Conservation (phyloP, 2,888 invertebrate genomes). For the Eurois occulta region DNA sequence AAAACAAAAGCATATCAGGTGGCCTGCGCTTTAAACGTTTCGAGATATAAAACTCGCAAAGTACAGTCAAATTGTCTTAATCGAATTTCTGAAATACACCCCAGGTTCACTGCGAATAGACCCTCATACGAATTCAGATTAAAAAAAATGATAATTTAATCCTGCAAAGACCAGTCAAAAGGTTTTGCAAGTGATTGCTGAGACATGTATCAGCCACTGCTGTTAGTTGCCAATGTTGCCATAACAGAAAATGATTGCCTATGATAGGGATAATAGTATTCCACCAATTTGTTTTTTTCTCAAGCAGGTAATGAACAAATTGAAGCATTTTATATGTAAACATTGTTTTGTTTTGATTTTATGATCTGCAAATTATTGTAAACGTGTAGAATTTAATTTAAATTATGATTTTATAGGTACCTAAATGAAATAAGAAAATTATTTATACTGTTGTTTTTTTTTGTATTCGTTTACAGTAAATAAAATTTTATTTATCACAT, state of each 20-base stretch:
- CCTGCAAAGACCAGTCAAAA: neutral
- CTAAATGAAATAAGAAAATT: constrained; percentile 21
- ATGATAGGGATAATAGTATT: neutral
- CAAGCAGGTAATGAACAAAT: constrained; percentile 15
- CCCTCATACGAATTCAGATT: neutral
- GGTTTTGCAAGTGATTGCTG: neutral
- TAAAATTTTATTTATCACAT: constrained; percentile 33
- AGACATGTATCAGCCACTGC: neutral
- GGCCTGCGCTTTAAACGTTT: neutral
- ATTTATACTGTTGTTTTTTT: constrained; percentile 30
- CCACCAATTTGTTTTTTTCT: neutral
- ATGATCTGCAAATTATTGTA: constrained; percentile 19
- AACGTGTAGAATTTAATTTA: constrained; percentile 16
- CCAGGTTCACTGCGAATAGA: neutral
- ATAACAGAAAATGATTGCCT: constrained; percentile 6
- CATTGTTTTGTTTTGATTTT: neutral
- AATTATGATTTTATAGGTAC: constrained; percentile 14
- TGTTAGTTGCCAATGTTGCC: neutral
- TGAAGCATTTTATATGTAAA: constrained; percentile 2
- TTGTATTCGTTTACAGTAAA: constrained; percentile 6
- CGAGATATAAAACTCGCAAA: neutral
- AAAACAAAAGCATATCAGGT: neutral
- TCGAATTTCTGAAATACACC: neutral
- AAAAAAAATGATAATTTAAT: no score
- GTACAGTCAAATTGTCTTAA: neutral